Base-by-base conservation (phyloP, 2,888 invertebrate genomes). In the Galeruca laticollis region DNA sequence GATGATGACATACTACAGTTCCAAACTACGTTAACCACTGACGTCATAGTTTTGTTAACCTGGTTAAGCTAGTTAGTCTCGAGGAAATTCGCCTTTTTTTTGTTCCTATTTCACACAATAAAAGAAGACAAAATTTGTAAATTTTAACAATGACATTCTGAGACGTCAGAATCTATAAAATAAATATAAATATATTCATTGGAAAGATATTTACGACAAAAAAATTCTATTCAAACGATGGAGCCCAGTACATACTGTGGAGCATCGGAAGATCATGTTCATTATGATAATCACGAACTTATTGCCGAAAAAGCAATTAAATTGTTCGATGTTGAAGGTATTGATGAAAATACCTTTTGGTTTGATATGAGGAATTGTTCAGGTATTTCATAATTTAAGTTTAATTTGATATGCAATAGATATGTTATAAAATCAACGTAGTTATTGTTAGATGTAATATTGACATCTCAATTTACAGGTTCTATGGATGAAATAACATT, bases 331-430 rank as follows among this genome's bases (percentile, higher is more conserved):
- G 57, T 57, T 15, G 56, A 57, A 21, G 65, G 65, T 33, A 18
- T 21, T 20, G 65, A 65, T 57, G 57, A 56, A 49, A 56, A 20
- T 47, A 65, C 49, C 10, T 1, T 57, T 57, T 65, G 65, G 65
- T 35, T 65, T 11, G 65, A 57, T 40, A 57, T 65, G 65, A 57
- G 47, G 18, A 65, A 65, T 56, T 65, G 65, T 57, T 35, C 65
- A 40, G 65, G 65, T 65, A 65, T 33, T 2, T 20, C n/a, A 13
- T 18, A 47, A 21, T 54, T 54, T 10, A 20, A 54, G 31, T 26
- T 10, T 43, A n/a, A 3, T 15, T 5, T 43, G 13, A 15, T 43
- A 43, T 6, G 15, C 1, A 49, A 40, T 37, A 35, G 51, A 11
- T 47, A 60, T 35, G 37, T 15, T 54, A 63, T 26, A 9, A 47